Evolutionary conservation across 2,888 invertebrate species (phyloP).

Genomic region (Cordilura impudica): DNA sequence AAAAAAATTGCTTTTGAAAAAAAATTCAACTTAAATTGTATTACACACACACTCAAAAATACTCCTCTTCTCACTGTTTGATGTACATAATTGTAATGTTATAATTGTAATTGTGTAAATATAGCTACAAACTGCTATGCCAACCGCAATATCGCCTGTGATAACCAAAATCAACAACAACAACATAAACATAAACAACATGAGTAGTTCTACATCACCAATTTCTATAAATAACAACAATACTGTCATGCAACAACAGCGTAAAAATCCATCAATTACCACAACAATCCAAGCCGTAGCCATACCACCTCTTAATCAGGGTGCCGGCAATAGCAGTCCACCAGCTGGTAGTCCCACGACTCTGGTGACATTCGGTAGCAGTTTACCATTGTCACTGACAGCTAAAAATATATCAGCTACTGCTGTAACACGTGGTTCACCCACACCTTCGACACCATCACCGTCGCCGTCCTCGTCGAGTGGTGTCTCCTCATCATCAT

Average conservation of each 20-base stretch:
- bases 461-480: conserved; percentile 76
- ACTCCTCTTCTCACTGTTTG: conserved; percentile 7
- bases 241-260: conserved; percentile 59
- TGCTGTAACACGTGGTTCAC: conserved; percentile 73
- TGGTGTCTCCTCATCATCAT: conserved; percentile 76
- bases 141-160: conserved; percentile 76
- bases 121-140: conserved; percentile 73
- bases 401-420: conserved; percentile 71
- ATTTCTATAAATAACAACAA: conserved; percentile 57
- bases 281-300: conserved; percentile 54
- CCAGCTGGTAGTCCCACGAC: conserved; percentile 57
- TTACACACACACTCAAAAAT: conserved; percentile 13
- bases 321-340: conserved; percentile 50
- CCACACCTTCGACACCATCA: conserved; percentile 77
- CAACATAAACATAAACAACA: conserved; percentile 60
- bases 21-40: conserved; percentile 6
- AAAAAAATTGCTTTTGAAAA: neutral
- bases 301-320: conserved; percentile 34
- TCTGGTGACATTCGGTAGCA: conserved; percentile 56
- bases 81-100: conserved; percentile 32
- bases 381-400: conserved; percentile 70
- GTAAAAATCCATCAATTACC: conserved; percentile 51
- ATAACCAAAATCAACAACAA: conserved; percentile 72
- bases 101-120: conserved; percentile 56
- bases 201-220: conserved; percentile 56